Evolutionary conservation across 2,113 vertebrate genomes (phyloP), one percentile per base, ranked within the genome.

Genomic region (Chlorodrepanis virens): DNA sequence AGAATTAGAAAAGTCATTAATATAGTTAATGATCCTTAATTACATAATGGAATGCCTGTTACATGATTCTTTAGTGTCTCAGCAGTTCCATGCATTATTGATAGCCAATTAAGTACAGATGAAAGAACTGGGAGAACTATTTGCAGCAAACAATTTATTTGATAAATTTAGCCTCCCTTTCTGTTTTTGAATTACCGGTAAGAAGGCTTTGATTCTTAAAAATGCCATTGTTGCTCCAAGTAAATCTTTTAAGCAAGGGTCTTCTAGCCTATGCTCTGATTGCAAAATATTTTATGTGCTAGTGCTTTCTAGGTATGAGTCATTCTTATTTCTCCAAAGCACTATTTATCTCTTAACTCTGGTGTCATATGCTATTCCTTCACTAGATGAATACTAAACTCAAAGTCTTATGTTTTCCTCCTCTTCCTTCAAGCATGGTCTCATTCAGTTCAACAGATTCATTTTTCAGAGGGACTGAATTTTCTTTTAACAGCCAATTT

Each of bases 1-100:
- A 91, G 84, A 95, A 96, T 96, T 94, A 96, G 90, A 96, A 96
- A 96, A 94, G 35, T 90, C 69, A 92, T 97, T 93, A 96, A 96
- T 97, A 94, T 93, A 94, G 94, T 90, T 97, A 96, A 97, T 92
- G 91, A 91, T 93, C 37, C 94, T 95, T 95, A 97, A 96, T 97
- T 96, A 94, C 72, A 93, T 95, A 97, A 96, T 97, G 87, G 93
- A 95, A 96, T 97, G 93, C 86, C 87, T 93, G 88, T 88, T 93
- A 88, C 87, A 90, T 91, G 71, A 96, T 97, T 96, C 90, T 97
- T 94, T 95, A 87, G 63, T 93, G 88, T 97, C 88, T 96, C 89
- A 87, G 92, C 78, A 82, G 95, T 94, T 95, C 90, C 57, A 87
- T 94, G 84, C 76, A 81, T 96, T 97, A 96, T 94, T 97, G 95